A percentile compares a stretch with the other conserved stretches of the same genome.
Evolutionary conservation across 2,888 invertebrate species (phyloP).

Genomic region (Drosophila phalerata): DNA sequence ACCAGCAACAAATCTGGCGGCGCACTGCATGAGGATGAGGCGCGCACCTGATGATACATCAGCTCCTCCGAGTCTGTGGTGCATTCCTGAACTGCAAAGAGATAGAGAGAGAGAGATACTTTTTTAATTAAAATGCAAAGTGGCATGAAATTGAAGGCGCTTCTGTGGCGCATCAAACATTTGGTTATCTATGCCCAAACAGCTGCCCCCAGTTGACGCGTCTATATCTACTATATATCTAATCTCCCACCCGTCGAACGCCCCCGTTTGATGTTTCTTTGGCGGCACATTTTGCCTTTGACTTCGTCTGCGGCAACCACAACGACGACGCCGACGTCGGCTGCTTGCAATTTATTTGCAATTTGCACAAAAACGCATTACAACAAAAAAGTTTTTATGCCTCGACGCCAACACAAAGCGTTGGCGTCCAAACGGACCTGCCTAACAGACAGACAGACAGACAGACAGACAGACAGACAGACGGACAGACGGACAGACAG

Average conservation of each 20-base stretch:
- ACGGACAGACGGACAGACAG: slow-evolving; percentile 10
- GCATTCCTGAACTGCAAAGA: slow-evolving; percentile 88
- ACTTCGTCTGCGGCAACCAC: slow-evolving; percentile 36
- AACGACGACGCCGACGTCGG: slow-evolving; percentile 27
- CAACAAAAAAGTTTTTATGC: slow-evolving; percentile 61
- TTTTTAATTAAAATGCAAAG: slow-evolving; percentile 81
- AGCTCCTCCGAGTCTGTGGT: slow-evolving; percentile 90
- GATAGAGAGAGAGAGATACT: slow-evolving; percentile 14
- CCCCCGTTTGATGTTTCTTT: slow-evolving; percentile 25
- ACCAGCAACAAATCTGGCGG: slow-evolving; percentile 88
- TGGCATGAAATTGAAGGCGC: slow-evolving; percentile 68
- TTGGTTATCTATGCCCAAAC: slow-evolving; percentile 28
- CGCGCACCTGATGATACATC: slow-evolving; percentile 87
- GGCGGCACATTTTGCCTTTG: slow-evolving; percentile 55
- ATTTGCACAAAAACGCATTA: slow-evolving; percentile 73
- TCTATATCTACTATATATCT: slow-evolving; percentile 31
- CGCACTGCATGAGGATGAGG: slow-evolving; percentile 88
- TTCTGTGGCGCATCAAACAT: slow-evolving; percentile 37
- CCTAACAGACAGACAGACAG: slow-evolving; percentile 19
- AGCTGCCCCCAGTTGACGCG: slow-evolving; percentile 10
- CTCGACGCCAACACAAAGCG: slow-evolving; percentile 74
- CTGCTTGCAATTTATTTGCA: slow-evolving; percentile 73
- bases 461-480: slow-evolving; percentile 22
- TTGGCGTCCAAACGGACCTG: slow-evolving; percentile 57
- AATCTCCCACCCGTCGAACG: slow-evolving; percentile 17